These are phyloP conservation scores for Diorhabda elongata DNA, from an alignment of 1,140 invertebrate genomes.

Conservation along the genomic window DNA sequence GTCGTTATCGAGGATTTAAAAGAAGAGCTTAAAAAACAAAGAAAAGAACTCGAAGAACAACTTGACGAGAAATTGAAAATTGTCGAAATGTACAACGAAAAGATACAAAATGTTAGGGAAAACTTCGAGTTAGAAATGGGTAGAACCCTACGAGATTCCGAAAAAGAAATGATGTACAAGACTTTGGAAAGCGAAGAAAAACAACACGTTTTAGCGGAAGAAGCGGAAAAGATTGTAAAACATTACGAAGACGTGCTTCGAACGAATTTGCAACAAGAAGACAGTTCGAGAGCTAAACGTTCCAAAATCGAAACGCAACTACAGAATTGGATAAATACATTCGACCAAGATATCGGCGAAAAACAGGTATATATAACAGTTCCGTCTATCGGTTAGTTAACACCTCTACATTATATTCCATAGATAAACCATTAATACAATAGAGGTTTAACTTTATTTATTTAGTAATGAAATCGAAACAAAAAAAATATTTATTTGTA, in stretches of 20 bases:
- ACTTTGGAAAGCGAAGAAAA: slow-evolving; percentile 31
- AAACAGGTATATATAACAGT: slow-evolving; percentile 37
- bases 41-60: slow-evolving; percentile 33
- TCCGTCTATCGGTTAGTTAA: too few species aligned
- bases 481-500: too few species aligned
- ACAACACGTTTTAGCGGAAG: slow-evolving; percentile 30
- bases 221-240: slow-evolving; percentile 26
- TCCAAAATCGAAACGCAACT: slow-evolving; percentile 39
- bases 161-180: slow-evolving; percentile 38
- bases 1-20: slow-evolving; percentile 30
- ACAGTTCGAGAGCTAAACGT: slow-evolving; percentile 32
- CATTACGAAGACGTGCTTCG: slow-evolving; percentile 32
- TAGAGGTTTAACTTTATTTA: too few species aligned
- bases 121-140: slow-evolving; percentile 33
- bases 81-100: slow-evolving; percentile 31
- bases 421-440: too few species aligned
- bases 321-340: slow-evolving; percentile 39
- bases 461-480: too few species aligned
- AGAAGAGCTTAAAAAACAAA: slow-evolving; percentile 34
- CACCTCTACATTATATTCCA: too few species aligned
- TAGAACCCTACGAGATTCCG: slow-evolving; percentile 35
- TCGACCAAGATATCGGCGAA: slow-evolving; percentile 41
- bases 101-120: slow-evolving; percentile 30
- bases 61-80: slow-evolving; percentile 32
- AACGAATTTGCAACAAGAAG: slow-evolving; percentile 34